Evolutionary conservation across 2,797 vertebrate genomes (phyloP).

Genomic region (Aulostomus chinensis): DNA sequence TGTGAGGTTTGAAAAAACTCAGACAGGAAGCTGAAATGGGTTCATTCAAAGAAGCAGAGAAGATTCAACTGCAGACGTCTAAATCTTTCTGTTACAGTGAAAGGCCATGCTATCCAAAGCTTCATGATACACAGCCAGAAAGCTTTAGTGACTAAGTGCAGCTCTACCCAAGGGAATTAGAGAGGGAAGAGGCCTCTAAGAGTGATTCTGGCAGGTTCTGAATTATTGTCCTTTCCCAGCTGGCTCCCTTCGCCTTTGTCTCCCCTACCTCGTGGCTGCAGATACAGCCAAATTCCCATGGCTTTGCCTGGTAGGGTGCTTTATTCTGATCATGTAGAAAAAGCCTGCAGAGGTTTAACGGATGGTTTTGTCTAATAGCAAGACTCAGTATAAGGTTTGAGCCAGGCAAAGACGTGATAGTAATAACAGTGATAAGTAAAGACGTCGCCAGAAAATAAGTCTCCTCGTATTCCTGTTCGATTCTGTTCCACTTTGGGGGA

Average conservation of each 20-base stretch:
- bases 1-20: background rate
- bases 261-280: conserved; percentile 8
- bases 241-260: conserved; percentile 40
- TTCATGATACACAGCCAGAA: conserved; percentile 49
- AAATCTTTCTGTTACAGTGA: conserved; percentile 51
- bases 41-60: conserved; percentile 18
- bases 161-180: conserved; percentile 54
- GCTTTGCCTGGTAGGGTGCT: conserved; percentile 40
- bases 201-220: conserved; percentile 63
- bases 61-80: conserved; percentile 27
- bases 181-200: conserved; percentile 41
- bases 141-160: conserved; percentile 57
- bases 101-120: conserved; percentile 44
- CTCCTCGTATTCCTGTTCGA: conserved; percentile 3
- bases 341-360: conserved; percentile 44
- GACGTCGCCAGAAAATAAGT: conserved; percentile 19
- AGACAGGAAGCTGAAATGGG: background rate
- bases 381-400: conserved; percentile 21
- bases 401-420: conserved; percentile 21
- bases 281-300: conserved; percentile 46
- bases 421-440: conserved; percentile 38
- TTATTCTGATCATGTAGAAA: conserved; percentile 42
- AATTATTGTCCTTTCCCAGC: conserved; percentile 67
- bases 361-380: conserved; percentile 52
- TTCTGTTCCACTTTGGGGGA: too few species aligned